These are phyloP conservation scores for Argynnis bischoffii DNA, from an alignment of 2,888 invertebrate species.

Conservation along the genomic window DNA sequence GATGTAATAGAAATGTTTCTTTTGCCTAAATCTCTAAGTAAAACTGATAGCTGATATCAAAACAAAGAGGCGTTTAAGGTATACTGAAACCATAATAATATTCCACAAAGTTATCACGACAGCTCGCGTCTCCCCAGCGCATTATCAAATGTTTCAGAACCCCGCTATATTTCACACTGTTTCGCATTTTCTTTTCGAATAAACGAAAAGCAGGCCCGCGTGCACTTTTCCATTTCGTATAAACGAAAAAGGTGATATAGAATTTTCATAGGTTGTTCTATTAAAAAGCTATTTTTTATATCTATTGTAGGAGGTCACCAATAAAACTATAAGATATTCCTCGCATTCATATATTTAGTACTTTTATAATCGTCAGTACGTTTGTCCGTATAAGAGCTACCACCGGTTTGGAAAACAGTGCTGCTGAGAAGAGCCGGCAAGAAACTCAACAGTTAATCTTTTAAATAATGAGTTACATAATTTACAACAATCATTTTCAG, in stretches of 20 bases:
- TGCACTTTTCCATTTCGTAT: conserved; percentile 27
- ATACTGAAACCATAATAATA: conserved; percentile 15
- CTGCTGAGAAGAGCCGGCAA: no score
- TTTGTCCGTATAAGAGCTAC: no score
- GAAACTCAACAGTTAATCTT: no score
- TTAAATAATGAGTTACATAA: no score
- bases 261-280: conserved; percentile 11
- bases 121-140: conserved; percentile 5
- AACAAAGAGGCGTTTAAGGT: conserved; percentile 5
- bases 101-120: conserved; percentile 18
- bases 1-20: no score
- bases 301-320: no score
- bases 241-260: conserved; percentile 13
- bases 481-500: no score
- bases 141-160: conserved; percentile 27
- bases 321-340: no score
- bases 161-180: conserved; percentile 65
- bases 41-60: conserved; percentile 12
- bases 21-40: background rate
- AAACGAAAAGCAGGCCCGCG: conserved; percentile 55
- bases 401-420: no score
- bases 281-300: background rate
- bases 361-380: no score
- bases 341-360: no score
- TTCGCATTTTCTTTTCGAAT: conserved; percentile 50